These are phyloP conservation scores for Anneissia japonica DNA, from an alignment of 35 echinoderm and acorn worm genomes.

Conservation along the genomic window DNA sequence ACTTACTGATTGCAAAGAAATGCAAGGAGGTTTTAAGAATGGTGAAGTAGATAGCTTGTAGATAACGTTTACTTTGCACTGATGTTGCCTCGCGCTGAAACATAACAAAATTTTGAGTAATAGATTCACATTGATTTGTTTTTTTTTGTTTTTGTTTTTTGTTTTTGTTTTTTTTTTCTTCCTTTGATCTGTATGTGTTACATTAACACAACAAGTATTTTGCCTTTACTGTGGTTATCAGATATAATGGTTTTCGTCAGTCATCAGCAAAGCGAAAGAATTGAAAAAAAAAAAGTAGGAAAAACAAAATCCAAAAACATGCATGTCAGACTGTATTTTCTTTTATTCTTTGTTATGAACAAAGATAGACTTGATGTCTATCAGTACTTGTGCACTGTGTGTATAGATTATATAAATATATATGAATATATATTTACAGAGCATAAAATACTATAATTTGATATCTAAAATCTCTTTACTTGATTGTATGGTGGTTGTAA, in stretches of 20 bases:
- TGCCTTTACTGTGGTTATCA: neutral
- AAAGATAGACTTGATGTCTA: neutral
- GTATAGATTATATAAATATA: neutral
- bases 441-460: neutral
- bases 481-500: neutral
- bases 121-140: too few species aligned
- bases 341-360: neutral
- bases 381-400: neutral
- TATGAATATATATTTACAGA: neutral
- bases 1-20: too few species aligned
- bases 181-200: neutral
- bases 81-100: too few species aligned
- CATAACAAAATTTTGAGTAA: too few species aligned
- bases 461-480: neutral
- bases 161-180: neutral
- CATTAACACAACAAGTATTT: neutral
- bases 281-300: neutral
- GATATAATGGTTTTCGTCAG: neutral
- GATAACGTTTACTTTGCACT: too few species aligned
- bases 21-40: too few species aligned
- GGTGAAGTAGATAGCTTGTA: too few species aligned
- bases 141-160: neutral
- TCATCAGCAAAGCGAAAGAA: neutral
- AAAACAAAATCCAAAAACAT: neutral
- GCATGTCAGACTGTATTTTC: neutral